These are phyloP conservation scores for Pachyuromys duprasi DNA, from an alignment of 2,797 vertebrate genomes.

Conservation along the genomic window DNA sequence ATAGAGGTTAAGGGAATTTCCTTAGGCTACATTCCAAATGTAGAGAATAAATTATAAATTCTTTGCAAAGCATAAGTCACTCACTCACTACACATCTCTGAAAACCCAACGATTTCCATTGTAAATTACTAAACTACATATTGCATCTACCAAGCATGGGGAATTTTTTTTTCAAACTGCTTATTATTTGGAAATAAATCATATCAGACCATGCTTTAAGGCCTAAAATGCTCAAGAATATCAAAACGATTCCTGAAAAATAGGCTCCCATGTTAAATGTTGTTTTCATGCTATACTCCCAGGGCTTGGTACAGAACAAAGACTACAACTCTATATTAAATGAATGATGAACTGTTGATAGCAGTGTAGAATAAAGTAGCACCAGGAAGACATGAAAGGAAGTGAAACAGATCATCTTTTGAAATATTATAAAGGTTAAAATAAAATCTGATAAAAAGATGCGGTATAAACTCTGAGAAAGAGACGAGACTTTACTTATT, in stretches of 20 bases:
- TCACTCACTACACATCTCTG: constrained; percentile 32
- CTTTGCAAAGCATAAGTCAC: constrained; percentile 17
- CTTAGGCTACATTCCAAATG: constrained; percentile 12
- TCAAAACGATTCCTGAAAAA: constrained; percentile 1
- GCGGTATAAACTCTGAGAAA: background rate
- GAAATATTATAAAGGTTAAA: background rate
- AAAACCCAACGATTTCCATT: constrained; percentile 30
- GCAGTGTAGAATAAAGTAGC: background rate
- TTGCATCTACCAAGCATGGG: background rate
- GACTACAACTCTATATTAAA: background rate
- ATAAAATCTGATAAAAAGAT: background rate
- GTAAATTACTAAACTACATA: constrained; percentile 19
- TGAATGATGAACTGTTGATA: background rate
- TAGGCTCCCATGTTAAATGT: background rate
- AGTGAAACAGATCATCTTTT: background rate
- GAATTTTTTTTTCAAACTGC: constrained; percentile 36
- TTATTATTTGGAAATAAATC: constrained; percentile 45
- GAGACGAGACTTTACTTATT: background rate
- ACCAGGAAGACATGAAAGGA: background rate
- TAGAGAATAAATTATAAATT: constrained; percentile 60
- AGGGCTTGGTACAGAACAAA: background rate
- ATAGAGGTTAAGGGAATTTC: constrained; percentile 49
- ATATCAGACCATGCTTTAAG: constrained; percentile 25
- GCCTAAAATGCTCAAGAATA: constrained; percentile 13
- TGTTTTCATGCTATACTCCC: background rate